Evolutionary conservation across 2,113 vertebrate species (phyloP), one percentile per base, ranked within the genome.

Genomic region (Calyptomena viridis): DNA sequence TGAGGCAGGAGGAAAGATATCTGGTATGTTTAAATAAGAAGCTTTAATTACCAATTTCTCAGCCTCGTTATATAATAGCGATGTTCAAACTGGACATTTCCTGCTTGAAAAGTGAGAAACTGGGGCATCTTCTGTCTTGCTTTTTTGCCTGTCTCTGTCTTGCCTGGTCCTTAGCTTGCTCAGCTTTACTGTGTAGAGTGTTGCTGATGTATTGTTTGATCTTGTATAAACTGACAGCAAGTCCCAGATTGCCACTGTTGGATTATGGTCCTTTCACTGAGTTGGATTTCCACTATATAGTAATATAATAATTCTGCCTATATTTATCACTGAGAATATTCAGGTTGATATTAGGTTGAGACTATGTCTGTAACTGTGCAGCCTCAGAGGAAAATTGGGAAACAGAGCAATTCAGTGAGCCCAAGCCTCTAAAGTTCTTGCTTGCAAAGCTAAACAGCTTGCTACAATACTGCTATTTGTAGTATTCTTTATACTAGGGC

Each of bases 1-100:
- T 99, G 99, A 99, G 99, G 84, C 99, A 99, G 79, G 99, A 99
- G 21, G 99, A 99, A 90, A 97, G 99, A 98, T 99, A 99, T 66
- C 98, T 99, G 98, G 99, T 99, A 98, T 98, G 99, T 96, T 64
- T 9, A 67, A 53, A 10, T 66, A 31, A 62, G 87, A 50, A 8
- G 11, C 52, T 94, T 30, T 28, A 4, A 31, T 71, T 66, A 40
- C 20, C 6, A 1, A 3, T 83, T 87, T 84, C 39, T 14, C 46
- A 28, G 53, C 8, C 7, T 33, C 3, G 1, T 21, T 87, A 42
- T 11, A 0, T 35, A 60, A 44, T 50, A 22, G 39, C 69, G 39
- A 67, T n/a, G 20, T 69, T 94, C 49, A 78, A 25, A 79, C 12
- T 71, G 39, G 4, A 30, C 46, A 47, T 47, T 47, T 47, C 46